phyloP scores from a whole-genome alignment of 2,888 invertebrate genomes.

The Adelognathus sp. region DNA sequence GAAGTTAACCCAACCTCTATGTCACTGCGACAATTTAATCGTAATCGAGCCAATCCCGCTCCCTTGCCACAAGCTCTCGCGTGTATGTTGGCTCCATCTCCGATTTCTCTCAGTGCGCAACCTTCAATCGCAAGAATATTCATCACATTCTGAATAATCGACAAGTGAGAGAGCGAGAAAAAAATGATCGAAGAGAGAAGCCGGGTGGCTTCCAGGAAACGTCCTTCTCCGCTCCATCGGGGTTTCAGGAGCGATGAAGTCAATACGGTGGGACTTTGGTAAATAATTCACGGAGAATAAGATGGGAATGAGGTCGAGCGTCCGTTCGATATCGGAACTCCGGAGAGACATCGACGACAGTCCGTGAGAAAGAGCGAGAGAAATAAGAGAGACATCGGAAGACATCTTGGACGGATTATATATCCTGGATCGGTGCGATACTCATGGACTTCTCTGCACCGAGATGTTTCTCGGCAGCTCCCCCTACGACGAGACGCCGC shows the following conservation, averaged over 20 bases:
- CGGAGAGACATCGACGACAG: conserved; percentile 13
- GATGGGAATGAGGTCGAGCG: conserved; percentile 48
- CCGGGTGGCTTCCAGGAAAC: neutral
- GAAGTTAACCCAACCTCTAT: no score
- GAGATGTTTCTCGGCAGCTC: conserved; percentile 3
- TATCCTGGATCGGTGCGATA: conserved; percentile 40
- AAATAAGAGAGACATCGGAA: neutral
- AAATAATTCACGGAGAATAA: conserved; percentile 50
- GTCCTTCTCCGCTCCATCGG: conserved; percentile 7
- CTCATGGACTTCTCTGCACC: conserved; percentile 12
- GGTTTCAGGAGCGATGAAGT: neutral
- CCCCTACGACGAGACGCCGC: conserved; percentile 19
- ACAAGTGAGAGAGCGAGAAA: conserved; percentile 15
- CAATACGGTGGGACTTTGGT: conserved; percentile 31
- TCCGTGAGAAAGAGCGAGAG: neutral
- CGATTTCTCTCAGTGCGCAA: no score
- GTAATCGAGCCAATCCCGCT: no score
- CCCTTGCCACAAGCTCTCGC: no score
- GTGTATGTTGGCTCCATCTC: no score
- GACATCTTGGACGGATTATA: conserved; percentile 53
- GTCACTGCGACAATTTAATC: no score
- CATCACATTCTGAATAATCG: neutral
- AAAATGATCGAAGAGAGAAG: neutral
- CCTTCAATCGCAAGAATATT: neutral
- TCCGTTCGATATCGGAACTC: conserved; percentile 53